Conservation (phyloP, 2,113 vertebrate species). For the Oryzias melastigma region DNA sequence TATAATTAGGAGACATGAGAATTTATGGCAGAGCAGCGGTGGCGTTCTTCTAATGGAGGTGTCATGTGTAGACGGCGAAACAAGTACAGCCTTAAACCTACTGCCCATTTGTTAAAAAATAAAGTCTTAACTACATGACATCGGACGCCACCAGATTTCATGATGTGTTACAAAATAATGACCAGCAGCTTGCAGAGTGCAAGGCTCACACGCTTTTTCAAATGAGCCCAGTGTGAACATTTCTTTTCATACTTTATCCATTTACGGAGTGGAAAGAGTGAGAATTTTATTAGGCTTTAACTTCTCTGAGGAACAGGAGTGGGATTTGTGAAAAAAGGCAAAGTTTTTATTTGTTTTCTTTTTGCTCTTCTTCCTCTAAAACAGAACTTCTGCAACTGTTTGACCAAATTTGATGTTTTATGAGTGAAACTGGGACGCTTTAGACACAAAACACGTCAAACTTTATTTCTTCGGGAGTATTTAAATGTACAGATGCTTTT, state of each 20-base stretch:
- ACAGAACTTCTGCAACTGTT: too few species aligned
- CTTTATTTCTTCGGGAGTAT: too few species aligned
- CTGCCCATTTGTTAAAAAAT: constrained; percentile 70
- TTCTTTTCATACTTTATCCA: constrained; percentile 37
- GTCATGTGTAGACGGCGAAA: constrained; percentile 63
- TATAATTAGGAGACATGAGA: constrained; percentile 68
- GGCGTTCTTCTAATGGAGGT: constrained; percentile 69
- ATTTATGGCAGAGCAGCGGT: constrained; percentile 44
- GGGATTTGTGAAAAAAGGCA: too few species aligned
- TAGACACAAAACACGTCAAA: too few species aligned
- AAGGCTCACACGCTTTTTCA: constrained; percentile 27
- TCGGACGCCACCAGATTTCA: constrained; percentile 50
- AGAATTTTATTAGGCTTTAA: too few species aligned
- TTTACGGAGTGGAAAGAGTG: constrained; percentile 24
- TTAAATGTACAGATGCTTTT: too few species aligned
- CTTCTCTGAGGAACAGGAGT: too few species aligned
- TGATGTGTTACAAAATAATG: constrained; percentile 74
- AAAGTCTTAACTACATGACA: constrained; percentile 64
- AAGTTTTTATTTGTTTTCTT: too few species aligned
- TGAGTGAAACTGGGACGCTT: too few species aligned
- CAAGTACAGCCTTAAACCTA: constrained; percentile 51
- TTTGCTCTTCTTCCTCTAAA: too few species aligned
- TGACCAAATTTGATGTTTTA: too few species aligned
- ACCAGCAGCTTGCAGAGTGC: constrained; percentile 38
- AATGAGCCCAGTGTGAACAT: constrained; percentile 47